A percentile compares a stretch with the other conserved stretches of the same genome.
Evolutionary conservation across 1,140 invertebrate genomes (phyloP).

Genomic region (Druon quercuslanigerum): DNA sequence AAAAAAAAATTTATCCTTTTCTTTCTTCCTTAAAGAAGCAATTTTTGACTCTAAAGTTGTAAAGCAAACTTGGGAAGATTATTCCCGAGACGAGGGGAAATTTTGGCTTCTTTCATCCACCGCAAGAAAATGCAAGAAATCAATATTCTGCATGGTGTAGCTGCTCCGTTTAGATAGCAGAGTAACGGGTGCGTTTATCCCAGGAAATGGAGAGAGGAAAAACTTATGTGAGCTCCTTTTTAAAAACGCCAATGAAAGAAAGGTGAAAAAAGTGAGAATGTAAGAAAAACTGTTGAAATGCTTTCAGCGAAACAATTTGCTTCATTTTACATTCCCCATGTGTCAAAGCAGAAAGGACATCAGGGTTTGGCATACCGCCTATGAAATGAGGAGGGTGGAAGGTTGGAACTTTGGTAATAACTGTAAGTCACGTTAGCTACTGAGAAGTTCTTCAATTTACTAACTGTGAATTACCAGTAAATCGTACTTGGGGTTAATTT

Average conservation of each 20-base stretch:
- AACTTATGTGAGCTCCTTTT: background rate
- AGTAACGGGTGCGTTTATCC: background rate
- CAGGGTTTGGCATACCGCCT: background rate
- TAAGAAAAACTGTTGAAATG: no score
- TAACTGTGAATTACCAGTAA: conserved; percentile 52
- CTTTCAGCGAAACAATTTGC: no score
- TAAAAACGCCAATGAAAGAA: background rate
- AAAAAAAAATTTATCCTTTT: no score
- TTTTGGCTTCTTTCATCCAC: conserved; percentile 24
- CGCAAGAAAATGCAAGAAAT: conserved; percentile 28
- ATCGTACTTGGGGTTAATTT: conserved; percentile 51
- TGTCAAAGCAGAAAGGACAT: background rate
- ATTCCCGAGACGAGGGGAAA: conserved; percentile 3
- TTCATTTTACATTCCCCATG: no score
- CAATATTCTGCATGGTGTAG: conserved; percentile 26
- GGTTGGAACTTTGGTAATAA: conserved; percentile 53
- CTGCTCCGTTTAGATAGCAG: background rate
- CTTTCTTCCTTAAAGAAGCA: no score
- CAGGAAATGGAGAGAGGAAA: background rate
- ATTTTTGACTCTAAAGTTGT: no score
- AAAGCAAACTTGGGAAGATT: background rate
- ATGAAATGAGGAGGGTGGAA: conserved; percentile 36
- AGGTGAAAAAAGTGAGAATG: background rate
- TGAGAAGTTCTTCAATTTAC: conserved; percentile 49
- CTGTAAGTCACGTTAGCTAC: conserved; percentile 55